A percentile compares a stretch with the other conserved stretches of the same genome.
phyloP scores from a whole-genome alignment of 2,888 invertebrate genomes.

The Sussaba pulchella region DNA sequence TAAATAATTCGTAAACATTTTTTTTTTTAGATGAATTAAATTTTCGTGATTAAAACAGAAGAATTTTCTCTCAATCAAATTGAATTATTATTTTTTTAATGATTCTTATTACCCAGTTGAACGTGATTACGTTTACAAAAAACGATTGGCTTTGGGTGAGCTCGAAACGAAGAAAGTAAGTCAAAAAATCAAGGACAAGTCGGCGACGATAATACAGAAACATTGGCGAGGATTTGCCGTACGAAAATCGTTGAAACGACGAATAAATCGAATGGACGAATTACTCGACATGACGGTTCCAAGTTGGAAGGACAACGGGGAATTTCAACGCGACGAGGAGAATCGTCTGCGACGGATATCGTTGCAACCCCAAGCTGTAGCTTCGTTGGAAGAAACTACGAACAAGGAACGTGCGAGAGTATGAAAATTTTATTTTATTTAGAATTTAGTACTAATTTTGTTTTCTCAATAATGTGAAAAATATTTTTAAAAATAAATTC shows the following conservation, averaged over 20 bases:
- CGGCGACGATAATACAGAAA: constrained; percentile 83
- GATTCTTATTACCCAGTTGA: constrained; percentile 63
- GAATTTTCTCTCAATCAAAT: no score
- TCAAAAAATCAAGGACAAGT: constrained; percentile 64
- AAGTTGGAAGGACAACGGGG: constrained; percentile 84
- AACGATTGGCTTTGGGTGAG: constrained; percentile 64
- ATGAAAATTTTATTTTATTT: constrained; percentile 38
- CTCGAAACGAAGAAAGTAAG: constrained; percentile 62
- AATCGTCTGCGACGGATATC: constrained; percentile 70
- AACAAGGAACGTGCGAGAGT: constrained; percentile 71
- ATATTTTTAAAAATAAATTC: neutral
- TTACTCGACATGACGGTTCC: constrained; percentile 87
- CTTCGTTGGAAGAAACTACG: constrained; percentile 82
- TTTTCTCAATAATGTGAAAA: neutral
- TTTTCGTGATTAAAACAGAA: no score
- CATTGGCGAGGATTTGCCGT: constrained; percentile 85
- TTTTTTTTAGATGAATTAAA: no score
- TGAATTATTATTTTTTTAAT: no score
- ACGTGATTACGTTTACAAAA: constrained; percentile 66
- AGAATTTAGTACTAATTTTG: neutral
- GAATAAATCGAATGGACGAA: constrained; percentile 84
- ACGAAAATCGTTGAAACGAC: constrained; percentile 82
- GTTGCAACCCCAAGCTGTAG: constrained; percentile 83
- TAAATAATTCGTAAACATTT: no score
- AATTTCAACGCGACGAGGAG: constrained; percentile 84